Evolutionary conservation across 2,797 vertebrate species (phyloP).

Genomic region (Falco concolor): DNA sequence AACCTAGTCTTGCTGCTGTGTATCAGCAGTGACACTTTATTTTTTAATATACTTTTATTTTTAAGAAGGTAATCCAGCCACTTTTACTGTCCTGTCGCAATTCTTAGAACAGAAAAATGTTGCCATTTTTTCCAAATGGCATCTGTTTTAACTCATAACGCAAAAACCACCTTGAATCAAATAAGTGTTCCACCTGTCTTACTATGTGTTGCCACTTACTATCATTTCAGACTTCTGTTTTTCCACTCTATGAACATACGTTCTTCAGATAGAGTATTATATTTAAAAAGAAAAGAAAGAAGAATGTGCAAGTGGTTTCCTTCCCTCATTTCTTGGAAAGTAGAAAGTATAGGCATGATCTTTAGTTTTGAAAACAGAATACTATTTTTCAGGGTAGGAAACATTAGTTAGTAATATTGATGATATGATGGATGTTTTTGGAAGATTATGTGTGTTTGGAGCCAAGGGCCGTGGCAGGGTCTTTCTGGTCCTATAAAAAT

Average conservation of each 20-base stretch:
- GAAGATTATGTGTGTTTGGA: background rate
- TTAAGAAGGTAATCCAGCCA: background rate
- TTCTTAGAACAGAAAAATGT: background rate
- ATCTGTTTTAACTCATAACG: background rate
- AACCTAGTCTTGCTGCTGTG: background rate
- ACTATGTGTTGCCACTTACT: background rate
- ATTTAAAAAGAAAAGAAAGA: background rate
- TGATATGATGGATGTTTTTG: background rate
- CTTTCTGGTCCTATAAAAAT: background rate
- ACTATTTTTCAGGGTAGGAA: background rate
- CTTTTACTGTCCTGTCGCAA: background rate
- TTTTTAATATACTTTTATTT: background rate
- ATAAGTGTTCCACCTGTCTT: background rate
- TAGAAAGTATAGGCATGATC: background rate
- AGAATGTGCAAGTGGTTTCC: background rate
- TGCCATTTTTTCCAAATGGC: background rate
- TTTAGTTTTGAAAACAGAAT: background rate
- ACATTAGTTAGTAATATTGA: background rate
- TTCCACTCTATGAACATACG: background rate
- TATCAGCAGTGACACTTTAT: background rate
- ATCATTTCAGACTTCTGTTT: background rate
- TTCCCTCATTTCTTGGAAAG: background rate
- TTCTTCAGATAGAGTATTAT: background rate
- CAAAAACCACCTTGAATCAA: background rate
- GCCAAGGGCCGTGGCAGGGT: background rate